Conservation (phyloP, 2,797 vertebrate genomes). For the Tauraco hartlaubi region DNA sequence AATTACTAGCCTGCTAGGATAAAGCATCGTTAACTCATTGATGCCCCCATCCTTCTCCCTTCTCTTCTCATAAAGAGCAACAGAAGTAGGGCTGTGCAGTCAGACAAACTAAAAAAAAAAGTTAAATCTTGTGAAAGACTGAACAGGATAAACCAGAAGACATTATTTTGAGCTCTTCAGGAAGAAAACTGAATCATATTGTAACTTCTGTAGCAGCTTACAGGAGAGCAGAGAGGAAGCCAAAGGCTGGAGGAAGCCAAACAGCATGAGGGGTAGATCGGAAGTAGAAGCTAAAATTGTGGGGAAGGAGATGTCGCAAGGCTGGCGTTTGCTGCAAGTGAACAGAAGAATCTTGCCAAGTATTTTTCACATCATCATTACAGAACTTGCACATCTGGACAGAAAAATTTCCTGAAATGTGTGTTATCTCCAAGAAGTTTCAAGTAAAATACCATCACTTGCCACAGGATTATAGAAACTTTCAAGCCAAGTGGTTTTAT, state of each 20-base stretch:
- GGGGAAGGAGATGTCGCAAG: not conserved
- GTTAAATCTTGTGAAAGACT: not conserved
- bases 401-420: not conserved
- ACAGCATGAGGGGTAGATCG: not conserved
- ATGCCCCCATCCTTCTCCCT: not conserved
- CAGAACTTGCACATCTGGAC: not conserved
- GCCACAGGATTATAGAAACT: not conserved
- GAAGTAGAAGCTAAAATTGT: not conserved
- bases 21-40: accelerated
- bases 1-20: not conserved
- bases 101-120: not conserved
- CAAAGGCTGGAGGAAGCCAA: not conserved
- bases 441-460: not conserved
- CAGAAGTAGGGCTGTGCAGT: not conserved
- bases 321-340: not conserved
- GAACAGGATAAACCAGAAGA: not conserved
- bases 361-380: not conserved
- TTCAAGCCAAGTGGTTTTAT: not conserved
- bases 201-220: constrained; percentile 15
- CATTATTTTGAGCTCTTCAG: constrained; percentile 37
- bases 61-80: not conserved
- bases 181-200: constrained; percentile 40
- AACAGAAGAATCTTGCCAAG: not conserved
- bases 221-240: constrained; percentile 39
- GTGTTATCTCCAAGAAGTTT: not conserved